Evolutionary conservation across 2,888 invertebrate species (phyloP).

Genomic region (Plusia festucae): DNA sequence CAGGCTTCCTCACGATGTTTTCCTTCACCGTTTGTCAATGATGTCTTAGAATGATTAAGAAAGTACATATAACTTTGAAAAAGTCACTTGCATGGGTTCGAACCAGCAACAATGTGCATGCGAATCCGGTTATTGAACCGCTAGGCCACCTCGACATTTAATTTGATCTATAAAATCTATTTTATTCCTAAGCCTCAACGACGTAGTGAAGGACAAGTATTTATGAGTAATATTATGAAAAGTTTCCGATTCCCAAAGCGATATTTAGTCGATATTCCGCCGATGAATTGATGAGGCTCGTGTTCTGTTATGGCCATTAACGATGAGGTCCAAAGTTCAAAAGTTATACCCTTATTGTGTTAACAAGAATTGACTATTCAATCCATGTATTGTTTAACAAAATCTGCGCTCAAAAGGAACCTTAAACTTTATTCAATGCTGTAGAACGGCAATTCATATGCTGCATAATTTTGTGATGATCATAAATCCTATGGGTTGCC

Average conservation of each 20-base stretch:
- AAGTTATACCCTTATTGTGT: conserved; percentile 27
- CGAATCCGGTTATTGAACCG: too few species aligned
- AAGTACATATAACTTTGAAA: too few species aligned
- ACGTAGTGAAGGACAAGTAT: too few species aligned
- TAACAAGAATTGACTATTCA: conserved; percentile 27
- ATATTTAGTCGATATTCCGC: not conserved
- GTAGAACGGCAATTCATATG: conserved; percentile 66
- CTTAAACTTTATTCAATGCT: conserved; percentile 70
- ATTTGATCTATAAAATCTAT: too few species aligned
- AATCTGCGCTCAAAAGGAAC: conserved; percentile 38
- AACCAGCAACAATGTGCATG: too few species aligned
- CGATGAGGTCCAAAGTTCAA: conserved; percentile 19
- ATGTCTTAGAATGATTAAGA: too few species aligned
- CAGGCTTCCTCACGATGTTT: too few species aligned
- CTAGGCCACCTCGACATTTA: too few species aligned
- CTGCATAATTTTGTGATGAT: conserved; percentile 60
- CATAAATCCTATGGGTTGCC: conserved; percentile 54
- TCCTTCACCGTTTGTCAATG: too few species aligned
- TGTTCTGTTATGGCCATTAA: not conserved
- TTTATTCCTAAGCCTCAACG: too few species aligned
- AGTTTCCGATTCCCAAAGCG: not conserved
- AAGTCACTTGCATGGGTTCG: too few species aligned
- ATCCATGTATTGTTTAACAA: conserved; percentile 49
- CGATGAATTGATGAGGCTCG: not conserved
- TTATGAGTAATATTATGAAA: not conserved